Evolutionary conservation across 2,888 invertebrate species (phyloP).

Genomic region (Ptycholaimellus sp.): DNA sequence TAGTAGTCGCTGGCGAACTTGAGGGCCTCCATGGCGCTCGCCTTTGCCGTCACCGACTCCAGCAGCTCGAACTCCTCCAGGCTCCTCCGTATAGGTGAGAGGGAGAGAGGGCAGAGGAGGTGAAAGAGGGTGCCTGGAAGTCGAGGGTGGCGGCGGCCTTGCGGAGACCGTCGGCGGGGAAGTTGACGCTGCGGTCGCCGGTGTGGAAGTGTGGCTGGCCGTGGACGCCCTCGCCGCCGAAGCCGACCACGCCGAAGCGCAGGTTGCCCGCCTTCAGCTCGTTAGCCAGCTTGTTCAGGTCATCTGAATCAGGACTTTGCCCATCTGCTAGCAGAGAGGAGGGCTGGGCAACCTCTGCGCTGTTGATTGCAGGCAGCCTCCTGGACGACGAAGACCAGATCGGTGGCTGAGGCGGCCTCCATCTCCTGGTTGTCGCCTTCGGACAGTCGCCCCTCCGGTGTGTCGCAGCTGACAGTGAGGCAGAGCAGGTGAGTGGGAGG

Average conservation of each 20-base stretch:
- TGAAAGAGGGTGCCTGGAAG: neutral
- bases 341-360: constrained; percentile 14
- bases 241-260: constrained; percentile 56
- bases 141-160: constrained; percentile 13
- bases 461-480: constrained; percentile 24
- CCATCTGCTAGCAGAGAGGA: too few relatives aligned
- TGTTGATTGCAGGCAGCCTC: constrained; percentile 43
- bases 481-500: too few relatives aligned
- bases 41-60: neutral
- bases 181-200: constrained; percentile 40
- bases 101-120: too few relatives aligned
- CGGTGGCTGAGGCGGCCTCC: constrained; percentile 42
- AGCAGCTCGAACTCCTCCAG: too few relatives aligned
- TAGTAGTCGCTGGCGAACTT: constrained; percentile 13
- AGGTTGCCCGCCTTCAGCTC: constrained; percentile 17
- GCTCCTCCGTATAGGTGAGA: too few relatives aligned
- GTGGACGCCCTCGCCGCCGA: constrained; percentile 52
- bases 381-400: constrained; percentile 54
- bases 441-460: constrained; percentile 23
- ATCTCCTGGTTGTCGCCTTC: constrained; percentile 31
- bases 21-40: constrained; percentile 19
- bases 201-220: constrained; percentile 47
- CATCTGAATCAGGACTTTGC: too few relatives aligned
- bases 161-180: constrained; percentile 22
- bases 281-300: too few relatives aligned